Conservation (phyloP, 2,888 invertebrate species). For the Ormia ochracea region DNA sequence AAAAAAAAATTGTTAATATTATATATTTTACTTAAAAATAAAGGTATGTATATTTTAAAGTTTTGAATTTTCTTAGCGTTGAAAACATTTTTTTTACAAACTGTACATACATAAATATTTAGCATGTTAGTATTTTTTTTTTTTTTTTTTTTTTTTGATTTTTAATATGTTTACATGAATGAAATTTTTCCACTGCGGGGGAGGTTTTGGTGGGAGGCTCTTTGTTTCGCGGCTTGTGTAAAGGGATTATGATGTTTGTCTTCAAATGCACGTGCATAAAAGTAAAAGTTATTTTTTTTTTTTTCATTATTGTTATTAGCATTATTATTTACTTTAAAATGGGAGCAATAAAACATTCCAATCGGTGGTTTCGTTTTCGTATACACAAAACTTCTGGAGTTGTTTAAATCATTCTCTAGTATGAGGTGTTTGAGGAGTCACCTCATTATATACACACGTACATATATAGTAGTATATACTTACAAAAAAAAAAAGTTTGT, state of each 20-base stretch:
- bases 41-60: too few relatives aligned
- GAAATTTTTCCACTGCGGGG: slow-evolving; percentile 1
- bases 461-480: too few relatives aligned
- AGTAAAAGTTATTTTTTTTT: slow-evolving; percentile 32
- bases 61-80: too few relatives aligned
- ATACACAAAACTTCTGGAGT: background rate
- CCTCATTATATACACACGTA: too few relatives aligned
- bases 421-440: too few relatives aligned
- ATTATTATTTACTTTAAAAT: background rate
- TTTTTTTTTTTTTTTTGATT: slow-evolving; percentile 17
- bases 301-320: background rate
- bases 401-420: background rate
- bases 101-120: background rate
- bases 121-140: background rate
- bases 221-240: background rate
- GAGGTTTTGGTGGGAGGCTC: slow-evolving; percentile 29
- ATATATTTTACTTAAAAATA: too few relatives aligned
- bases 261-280: background rate
- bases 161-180: slow-evolving; percentile 14
- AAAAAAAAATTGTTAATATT: too few relatives aligned
- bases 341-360: background rate
- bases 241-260: background rate
- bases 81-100: background rate
- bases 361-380: background rate
- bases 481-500: too few relatives aligned